Evolutionary conservation across 1,140 invertebrate species (phyloP), one percentile per base, ranked within the genome.

Genomic region (Heliconius himera): DNA sequence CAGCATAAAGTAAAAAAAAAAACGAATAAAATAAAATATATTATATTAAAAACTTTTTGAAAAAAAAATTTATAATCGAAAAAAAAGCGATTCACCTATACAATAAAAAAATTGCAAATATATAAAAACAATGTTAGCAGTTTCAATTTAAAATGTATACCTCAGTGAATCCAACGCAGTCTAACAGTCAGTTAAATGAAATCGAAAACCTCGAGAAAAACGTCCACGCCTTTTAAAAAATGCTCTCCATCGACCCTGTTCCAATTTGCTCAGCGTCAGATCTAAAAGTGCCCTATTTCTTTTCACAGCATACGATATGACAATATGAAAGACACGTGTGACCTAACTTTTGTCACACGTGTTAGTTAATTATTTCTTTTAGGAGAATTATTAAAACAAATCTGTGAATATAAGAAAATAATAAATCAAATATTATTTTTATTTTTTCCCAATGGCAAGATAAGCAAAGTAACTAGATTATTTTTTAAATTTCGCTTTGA

Each of bases 251-350:
- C 71, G 74, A 78, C 74, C 33, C 71, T 66, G 75, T 80, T 46
- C 79, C 71, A 73, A 60, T 76, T 79, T 75, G 13, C 29, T 79
- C 70, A 29, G 66, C 70, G 75, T 77, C 73, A 78, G 71, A 56
- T 78, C 77, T 75, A 46, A 76, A 75, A 72, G 49, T 79, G 81
- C 66, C 77, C 81, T 71, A 76, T 76, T 82, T 82, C 81, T 82
- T 82, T 82, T 82, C 77, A 82, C 54, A 70, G 36, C 20, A 36
- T 74, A 33, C 41, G 56, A 74, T 73, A 73, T 73, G 81, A 82
- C 74, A 79, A 82, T 77, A 75, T 79, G 54, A 78, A 78, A 73
- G 77, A 78, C 56, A 70, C 26, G 54, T 66, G 56, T 56, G 72
- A 74, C 77, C 77, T 78, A 74, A 36, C 77, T 60, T 74, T 54